Base-by-base conservation (phyloP, 1,140 invertebrate genomes). In the Battus philenor region DNA sequence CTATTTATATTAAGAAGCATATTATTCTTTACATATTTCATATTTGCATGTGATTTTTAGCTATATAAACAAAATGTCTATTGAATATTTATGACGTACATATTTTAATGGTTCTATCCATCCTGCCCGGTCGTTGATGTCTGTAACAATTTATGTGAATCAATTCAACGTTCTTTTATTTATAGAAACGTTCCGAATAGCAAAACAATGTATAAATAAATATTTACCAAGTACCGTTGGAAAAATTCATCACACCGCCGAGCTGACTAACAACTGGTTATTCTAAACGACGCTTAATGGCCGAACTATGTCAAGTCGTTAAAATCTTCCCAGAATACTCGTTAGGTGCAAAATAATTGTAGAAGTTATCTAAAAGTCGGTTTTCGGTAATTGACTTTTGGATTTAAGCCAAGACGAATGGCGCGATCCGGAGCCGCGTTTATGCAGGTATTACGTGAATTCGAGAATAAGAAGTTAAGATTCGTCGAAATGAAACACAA, bases 351-450 rank as follows among this genome's bases (percentile, higher is more conserved):
- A 64, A 77, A 72, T 83, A 73, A 75, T 77, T 73, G 61, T 54
- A 39, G 41, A 62, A 72, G 60, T 62, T 50, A 54, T 67, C 54
- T 50, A 50, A 56, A 68, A 55, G 63, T 61, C 51, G 44, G 38
- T 41, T 68, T 64, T 62, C 62, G 59, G 70, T 77, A 79, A 81
- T 75, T 81, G 77, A 73, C 62, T 70, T 75, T 68, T 75, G 73
- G 68, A 69, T 58, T 55, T 51, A 18, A 34, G 73, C 71, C 73
- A 81, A 70, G 48, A 70, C 45, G 9, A 34, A 58, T 54, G 48
- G 44, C 24, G 32, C 7, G 38, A 29, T 26, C 29, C 38, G 18
- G 20, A 12, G 36, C 10, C 13, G 17, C 24, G 9, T n/a, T 10
- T 27, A 29, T 29, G 36, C 22, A 30, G 29, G 29, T 30, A 12